These are phyloP conservation scores for Melanitta fusca DNA, from an alignment of 2,797 vertebrate genomes.

Conservation along the genomic window DNA sequence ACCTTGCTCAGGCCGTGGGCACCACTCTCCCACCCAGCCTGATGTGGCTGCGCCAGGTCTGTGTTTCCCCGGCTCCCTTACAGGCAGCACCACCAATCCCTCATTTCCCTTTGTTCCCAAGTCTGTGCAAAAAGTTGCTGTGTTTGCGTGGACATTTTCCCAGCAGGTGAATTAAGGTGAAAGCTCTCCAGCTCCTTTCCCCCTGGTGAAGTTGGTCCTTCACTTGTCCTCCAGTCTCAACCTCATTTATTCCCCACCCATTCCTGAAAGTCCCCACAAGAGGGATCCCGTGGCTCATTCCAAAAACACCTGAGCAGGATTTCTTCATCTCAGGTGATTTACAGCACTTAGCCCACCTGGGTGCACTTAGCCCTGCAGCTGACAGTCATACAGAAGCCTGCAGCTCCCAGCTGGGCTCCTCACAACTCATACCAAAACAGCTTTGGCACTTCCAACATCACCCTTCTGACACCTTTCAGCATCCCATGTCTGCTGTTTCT, in stretches of 20 bases:
- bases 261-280: background rate
- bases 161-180: background rate
- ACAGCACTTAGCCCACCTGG: background rate
- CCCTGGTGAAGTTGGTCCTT: background rate
- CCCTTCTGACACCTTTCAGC: background rate
- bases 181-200: background rate
- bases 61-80: background rate
- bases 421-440: background rate
- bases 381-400: background rate
- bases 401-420: background rate
- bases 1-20: background rate
- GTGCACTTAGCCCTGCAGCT: background rate
- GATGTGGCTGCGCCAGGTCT: background rate
- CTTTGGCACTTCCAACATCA: background rate
- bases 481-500: background rate
- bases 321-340: background rate
- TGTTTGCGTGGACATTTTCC: background rate
- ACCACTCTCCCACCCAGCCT: background rate
- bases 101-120: background rate
- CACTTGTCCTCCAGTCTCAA: background rate
- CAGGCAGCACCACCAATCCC: background rate
- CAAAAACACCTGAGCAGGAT: background rate
- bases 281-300: background rate
- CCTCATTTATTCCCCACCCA: background rate
- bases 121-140: background rate